Evolutionary conservation across 2,113 vertebrate species (phyloP).

Genomic region (Heterochromis multidens): DNA sequence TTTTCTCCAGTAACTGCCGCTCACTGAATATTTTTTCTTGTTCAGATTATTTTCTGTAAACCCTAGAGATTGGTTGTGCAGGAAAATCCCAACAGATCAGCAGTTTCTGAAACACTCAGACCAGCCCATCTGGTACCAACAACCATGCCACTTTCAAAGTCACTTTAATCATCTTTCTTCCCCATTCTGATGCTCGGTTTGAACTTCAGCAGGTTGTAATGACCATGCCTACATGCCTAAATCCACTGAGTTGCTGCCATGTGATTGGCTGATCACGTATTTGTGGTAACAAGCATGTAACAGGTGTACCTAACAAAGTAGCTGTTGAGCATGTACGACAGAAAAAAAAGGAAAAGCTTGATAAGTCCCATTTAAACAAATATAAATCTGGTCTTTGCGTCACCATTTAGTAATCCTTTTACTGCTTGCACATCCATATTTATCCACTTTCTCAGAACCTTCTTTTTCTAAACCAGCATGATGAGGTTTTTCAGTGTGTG

Average conservation of each 20-base stretch:
- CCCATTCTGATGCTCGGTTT: accelerated
- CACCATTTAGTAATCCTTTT: not conserved
- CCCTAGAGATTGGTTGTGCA: not conserved
- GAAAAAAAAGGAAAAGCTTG: not conserved
- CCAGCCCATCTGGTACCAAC: not conserved
- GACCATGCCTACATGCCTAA: not conserved
- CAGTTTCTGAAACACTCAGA: not conserved
- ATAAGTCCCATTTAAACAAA: not conserved
- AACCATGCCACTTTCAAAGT: not conserved
- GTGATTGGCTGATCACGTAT: not conserved
- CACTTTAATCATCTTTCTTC: not conserved
- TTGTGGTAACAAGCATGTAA: not conserved
- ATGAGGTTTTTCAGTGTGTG: no score
- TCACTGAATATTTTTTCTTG: not conserved
- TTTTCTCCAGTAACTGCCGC: not conserved
- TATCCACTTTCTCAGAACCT: not conserved
- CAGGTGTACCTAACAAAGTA: not conserved
- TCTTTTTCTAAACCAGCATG: not conserved
- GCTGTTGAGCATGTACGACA: not conserved
- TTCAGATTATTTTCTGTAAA: not conserved
- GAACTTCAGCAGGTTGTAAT: accelerated
- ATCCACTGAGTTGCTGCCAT: not conserved
- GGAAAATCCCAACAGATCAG: accelerated
- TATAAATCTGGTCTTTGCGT: not conserved
- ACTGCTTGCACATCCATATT: accelerated